Evolutionary conservation across 37 sponge, comb jelly and placozoan species (phyloP).

Genomic region (Axinella damicornis): DNA sequence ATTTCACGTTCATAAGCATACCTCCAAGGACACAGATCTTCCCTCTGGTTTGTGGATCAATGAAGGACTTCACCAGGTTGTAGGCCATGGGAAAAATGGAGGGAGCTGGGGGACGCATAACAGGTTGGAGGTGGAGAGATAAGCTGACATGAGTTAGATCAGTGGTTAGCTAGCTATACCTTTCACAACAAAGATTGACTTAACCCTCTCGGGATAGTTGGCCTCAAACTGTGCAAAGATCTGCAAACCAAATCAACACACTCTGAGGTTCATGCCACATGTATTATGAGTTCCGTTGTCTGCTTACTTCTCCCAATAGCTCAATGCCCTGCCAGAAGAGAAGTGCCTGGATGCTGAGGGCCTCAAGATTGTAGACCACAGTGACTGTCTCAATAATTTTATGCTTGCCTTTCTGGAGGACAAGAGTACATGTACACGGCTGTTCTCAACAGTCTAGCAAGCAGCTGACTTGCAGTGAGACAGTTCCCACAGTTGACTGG

Average conservation of each 20-base stretch:
- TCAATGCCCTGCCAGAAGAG: conserved; percentile 67
- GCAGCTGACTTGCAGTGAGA: too few species aligned
- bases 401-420: conserved; percentile 39
- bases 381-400: conserved; percentile 61
- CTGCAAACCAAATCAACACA: conserved; percentile 17
- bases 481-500: too few species aligned
- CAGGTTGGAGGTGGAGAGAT: too few species aligned
- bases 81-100: conserved; percentile 59
- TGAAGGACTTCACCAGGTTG: conserved; percentile 61
- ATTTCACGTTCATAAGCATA: conserved; percentile 31
- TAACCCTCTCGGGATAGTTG: conserved; percentile 54
- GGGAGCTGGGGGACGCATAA: too few species aligned
- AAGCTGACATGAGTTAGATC: background rate
- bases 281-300: too few species aligned
- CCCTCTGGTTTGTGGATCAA: conserved; percentile 46
- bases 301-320: background rate
- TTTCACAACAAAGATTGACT: conserved; percentile 34
- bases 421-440: too few species aligned
- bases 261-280: background rate
- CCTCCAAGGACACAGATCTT: conserved; percentile 67
- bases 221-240: conserved; percentile 21
- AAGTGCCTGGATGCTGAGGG: conserved; percentile 60
- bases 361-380: conserved; percentile 52
- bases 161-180: conserved; percentile 9
- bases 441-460: too few species aligned